These are phyloP conservation scores for Thripadectes ignobilis DNA, from an alignment of 2,797 vertebrate genomes.

Conservation along the genomic window DNA sequence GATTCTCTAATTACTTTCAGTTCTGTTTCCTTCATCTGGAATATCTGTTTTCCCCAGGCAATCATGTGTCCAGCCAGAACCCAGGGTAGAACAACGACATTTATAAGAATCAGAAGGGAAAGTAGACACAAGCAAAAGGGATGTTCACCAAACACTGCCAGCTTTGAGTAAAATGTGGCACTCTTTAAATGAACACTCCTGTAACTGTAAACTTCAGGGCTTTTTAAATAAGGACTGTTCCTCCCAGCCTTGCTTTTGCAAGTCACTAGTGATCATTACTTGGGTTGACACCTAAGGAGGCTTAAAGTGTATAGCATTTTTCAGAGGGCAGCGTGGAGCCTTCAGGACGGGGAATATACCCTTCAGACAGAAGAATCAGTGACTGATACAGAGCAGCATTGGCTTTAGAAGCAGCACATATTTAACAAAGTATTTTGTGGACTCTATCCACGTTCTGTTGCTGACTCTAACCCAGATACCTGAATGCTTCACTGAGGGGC, in stretches of 20 bases:
- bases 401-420: not conserved
- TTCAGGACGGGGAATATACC: not conserved
- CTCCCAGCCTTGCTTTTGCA: not conserved
- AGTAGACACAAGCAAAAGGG: not conserved
- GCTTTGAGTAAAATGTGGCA: not conserved
- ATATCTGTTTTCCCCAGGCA: not conserved
- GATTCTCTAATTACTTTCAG: slow-evolving; percentile 8
- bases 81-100: not conserved
- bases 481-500: not conserved
- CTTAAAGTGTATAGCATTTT: not conserved
- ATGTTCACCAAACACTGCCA: not conserved
- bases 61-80: not conserved
- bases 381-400: not conserved
- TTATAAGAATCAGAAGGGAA: slow-evolving; percentile 54
- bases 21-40: slow-evolving; percentile 39
- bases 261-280: not conserved
- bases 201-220: not conserved
- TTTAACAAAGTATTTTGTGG: not conserved
- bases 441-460: not conserved
- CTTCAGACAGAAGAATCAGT: not conserved
- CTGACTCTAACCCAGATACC: not conserved
- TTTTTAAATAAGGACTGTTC: not conserved
- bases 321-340: not conserved
- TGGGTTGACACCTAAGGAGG: not conserved
- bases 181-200: not conserved